These are phyloP conservation scores for Valencia hispanica DNA, from an alignment of 2,797 vertebrate species.

Conservation along the genomic window DNA sequence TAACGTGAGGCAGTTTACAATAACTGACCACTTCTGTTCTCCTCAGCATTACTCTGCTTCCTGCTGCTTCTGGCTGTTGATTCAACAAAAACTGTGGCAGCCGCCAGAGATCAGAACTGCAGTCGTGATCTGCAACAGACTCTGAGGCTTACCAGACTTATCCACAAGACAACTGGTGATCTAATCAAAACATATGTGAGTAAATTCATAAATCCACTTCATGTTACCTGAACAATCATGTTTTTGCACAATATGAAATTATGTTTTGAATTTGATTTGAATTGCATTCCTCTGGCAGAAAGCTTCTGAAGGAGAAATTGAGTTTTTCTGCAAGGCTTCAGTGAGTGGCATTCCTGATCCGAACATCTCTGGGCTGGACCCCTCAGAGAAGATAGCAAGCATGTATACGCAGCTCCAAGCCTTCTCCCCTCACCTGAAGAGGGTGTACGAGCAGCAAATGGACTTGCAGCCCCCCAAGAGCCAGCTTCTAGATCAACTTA, in stretches of 20 bases:
- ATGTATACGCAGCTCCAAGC: slow-evolving; percentile 69
- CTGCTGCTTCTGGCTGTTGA: slow-evolving; percentile 73
- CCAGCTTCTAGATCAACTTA: slow-evolving; percentile 54
- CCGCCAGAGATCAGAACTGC: slow-evolving; percentile 57
- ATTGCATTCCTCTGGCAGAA: slow-evolving; percentile 64
- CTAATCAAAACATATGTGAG: slow-evolving; percentile 81
- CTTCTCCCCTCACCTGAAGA: slow-evolving; percentile 75
- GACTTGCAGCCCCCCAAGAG: slow-evolving; percentile 71
- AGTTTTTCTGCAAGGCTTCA: slow-evolving; percentile 73
- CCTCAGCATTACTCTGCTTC: slow-evolving; percentile 72
- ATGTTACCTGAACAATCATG: slow-evolving; percentile 3
- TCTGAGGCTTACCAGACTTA: slow-evolving; percentile 62
- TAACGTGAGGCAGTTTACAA: slow-evolving; percentile 44
- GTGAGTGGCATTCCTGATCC: slow-evolving; percentile 70
- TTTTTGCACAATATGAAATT: slow-evolving; percentile 4
- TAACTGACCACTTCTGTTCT: slow-evolving; percentile 60
- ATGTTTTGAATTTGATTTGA: not conserved
- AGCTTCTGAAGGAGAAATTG: slow-evolving; percentile 72
- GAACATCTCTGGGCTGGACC: slow-evolving; percentile 74
- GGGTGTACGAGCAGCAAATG: slow-evolving; percentile 79
- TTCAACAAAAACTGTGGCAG: slow-evolving; percentile 54
- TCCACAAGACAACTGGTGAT: slow-evolving; percentile 65
- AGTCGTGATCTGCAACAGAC: slow-evolving; percentile 58
- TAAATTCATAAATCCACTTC: slow-evolving; percentile 35
- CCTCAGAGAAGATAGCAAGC: slow-evolving; percentile 68